Percentiles rank a stretch among this genome's conserved stretches.
Conservation (phyloP, 2,888 invertebrate genomes). For the Mimumesa dahlbomi region DNA sequence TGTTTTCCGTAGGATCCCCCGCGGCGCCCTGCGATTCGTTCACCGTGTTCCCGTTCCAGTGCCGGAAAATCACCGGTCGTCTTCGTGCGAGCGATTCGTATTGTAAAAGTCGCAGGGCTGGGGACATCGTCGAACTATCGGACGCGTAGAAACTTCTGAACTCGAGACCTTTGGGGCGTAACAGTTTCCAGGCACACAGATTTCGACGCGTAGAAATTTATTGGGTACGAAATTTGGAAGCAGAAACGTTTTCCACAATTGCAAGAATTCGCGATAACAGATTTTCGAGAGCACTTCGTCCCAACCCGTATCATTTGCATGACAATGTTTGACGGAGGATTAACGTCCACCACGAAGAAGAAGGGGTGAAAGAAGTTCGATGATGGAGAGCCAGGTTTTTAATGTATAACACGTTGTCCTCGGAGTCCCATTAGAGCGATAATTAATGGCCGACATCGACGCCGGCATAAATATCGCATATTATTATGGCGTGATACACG, state of each 20-base stretch:
- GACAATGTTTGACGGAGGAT: conserved; percentile 2
- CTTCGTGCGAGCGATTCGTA: no score
- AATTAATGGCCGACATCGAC: conserved; percentile 69
- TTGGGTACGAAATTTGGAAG: no score
- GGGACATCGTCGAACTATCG: no score
- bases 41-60: conserved; percentile 63
- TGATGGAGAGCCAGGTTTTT: conserved; percentile 22
- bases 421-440: conserved; percentile 68
- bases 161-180: no score
- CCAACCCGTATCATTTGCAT: background rate
- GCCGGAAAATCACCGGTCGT: conserved; percentile 67
- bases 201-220: no score
- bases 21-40: conserved; percentile 75
- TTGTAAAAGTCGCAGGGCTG: no score
- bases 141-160: no score
- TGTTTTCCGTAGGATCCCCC: conserved; percentile 74
- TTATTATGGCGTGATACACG: conserved; percentile 65
- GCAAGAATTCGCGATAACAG: no score
- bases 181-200: no score
- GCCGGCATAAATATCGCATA: conserved; percentile 66
- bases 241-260: no score
- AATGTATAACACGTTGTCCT: conserved; percentile 62
- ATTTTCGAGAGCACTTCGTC: background rate
- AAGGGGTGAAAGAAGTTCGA: background rate
- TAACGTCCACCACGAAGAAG: background rate